These are phyloP conservation scores for Xestia ashworthii DNA, from an alignment of 2,888 invertebrate species.

Conservation along the genomic window DNA sequence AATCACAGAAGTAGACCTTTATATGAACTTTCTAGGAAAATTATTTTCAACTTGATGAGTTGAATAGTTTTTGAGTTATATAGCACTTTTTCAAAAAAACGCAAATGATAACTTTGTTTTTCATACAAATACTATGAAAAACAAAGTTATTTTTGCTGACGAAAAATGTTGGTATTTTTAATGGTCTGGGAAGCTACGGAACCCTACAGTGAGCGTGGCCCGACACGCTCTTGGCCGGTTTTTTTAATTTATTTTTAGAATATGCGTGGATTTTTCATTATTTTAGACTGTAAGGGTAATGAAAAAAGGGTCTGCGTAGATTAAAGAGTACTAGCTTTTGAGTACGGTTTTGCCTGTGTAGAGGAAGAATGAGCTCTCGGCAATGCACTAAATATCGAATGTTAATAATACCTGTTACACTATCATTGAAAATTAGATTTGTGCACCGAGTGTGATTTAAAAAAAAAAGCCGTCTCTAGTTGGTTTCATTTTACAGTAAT, in stretches of 20 bases:
- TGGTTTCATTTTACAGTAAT: neutral
- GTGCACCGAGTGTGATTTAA: neutral
- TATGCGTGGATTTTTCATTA: neutral
- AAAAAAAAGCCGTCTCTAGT: neutral
- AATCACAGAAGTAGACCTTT: too few species aligned
- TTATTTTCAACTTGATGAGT: too few species aligned
- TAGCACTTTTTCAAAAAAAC: too few species aligned
- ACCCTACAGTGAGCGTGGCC: too few species aligned
- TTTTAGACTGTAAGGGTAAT: neutral
- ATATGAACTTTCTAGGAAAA: too few species aligned
- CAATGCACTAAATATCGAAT: neutral
- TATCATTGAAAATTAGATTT: neutral
- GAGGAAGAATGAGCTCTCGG: neutral
- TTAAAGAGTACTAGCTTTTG: neutral
- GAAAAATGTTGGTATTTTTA: too few species aligned
- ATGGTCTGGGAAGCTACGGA: too few species aligned
- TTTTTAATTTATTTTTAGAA: slow-evolving; percentile 15
- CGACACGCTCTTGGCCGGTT: too few species aligned
- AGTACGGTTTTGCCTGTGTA: neutral
- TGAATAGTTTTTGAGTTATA: too few species aligned
- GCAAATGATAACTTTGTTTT: too few species aligned
- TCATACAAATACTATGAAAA: too few species aligned
- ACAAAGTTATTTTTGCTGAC: too few species aligned
- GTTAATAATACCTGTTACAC: neutral
- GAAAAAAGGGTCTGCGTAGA: neutral